Percentiles rank a stretch among this genome's conserved stretches.
Conservation (phyloP, 92 coral and sea anemone genomes). For the Siderastrea siderea region DNA sequence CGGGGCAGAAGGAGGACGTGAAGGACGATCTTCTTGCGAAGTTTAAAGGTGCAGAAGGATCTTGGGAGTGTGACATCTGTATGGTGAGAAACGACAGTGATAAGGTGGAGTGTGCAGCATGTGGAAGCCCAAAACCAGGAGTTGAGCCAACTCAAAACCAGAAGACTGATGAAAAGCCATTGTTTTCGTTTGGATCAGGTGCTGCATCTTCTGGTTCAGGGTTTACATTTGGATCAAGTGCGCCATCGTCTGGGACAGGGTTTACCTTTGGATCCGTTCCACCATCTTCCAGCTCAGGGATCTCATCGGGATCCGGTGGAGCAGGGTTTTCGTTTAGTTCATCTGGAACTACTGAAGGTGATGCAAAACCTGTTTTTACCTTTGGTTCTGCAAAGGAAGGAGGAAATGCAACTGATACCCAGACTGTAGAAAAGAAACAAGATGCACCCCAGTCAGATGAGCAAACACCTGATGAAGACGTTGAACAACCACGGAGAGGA, state of each 20-base stretch:
- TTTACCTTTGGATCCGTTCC: conserved; percentile 3
- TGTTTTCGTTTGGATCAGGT: conserved; percentile 7
- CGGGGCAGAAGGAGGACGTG: neutral
- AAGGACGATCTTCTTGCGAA: conserved; percentile 32
- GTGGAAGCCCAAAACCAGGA: conserved; percentile 58
- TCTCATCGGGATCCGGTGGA: neutral
- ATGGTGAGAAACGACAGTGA: conserved; percentile 58
- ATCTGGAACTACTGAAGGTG: neutral
- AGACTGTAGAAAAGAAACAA: neutral
- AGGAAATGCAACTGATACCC: neutral
- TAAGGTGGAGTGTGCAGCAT: conserved; percentile 61
- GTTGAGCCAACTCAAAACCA: conserved; percentile 10
- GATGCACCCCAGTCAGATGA: neutral
- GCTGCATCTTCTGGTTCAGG: neutral
- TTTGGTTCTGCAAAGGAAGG: neutral
- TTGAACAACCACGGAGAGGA: neutral
- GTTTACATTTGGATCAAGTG: conserved; percentile 21
- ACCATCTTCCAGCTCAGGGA: neutral
- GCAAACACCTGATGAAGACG: neutral
- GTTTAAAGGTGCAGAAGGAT: conserved; percentile 65
- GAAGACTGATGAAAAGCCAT: neutral
- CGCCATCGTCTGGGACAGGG: neutral
- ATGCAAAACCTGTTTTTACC: neutral
- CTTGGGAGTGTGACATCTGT: conserved; percentile 81
- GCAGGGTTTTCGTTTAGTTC: neutral